A percentile compares a stretch with the other conserved stretches of the same genome.
Evolutionary conservation across 2,888 invertebrate species (phyloP).

Genomic region (Apotomis capreana): DNA sequence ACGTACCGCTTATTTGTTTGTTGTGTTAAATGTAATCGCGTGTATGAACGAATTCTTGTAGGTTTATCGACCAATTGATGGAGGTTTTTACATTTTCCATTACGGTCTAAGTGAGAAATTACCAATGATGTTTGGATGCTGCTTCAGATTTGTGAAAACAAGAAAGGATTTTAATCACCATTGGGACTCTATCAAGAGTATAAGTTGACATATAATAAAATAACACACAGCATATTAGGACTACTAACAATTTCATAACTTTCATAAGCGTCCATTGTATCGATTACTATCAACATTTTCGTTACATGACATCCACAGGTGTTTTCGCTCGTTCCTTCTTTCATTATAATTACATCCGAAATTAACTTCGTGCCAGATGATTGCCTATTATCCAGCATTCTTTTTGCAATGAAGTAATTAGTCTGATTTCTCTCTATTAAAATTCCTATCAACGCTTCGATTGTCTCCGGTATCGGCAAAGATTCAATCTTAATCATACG

Average conservation of each 20-base stretch:
- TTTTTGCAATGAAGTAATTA: constrained; percentile 37
- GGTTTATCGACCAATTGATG: constrained; percentile 57
- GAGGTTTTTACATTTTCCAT: background rate
- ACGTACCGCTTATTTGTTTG: constrained; percentile 39
- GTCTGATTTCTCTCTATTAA: constrained; percentile 50
- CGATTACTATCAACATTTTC: too few species aligned
- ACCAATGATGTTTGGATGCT: background rate
- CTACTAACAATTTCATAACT: too few species aligned
- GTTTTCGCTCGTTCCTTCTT: background rate
- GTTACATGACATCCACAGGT: constrained; percentile 4
- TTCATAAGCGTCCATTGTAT: too few species aligned
- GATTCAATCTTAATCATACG: constrained; percentile 29
- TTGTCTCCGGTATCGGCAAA: constrained; percentile 46
- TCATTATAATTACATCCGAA: constrained; percentile 16
- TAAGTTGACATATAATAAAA: background rate
- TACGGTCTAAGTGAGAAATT: background rate
- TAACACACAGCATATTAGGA: too few species aligned
- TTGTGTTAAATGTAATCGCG: constrained; percentile 51
- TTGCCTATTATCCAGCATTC: constrained; percentile 4
- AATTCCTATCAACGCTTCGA: constrained; percentile 58
- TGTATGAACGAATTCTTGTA: constrained; percentile 60
- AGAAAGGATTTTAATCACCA: background rate
- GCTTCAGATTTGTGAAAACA: background rate
- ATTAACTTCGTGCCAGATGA: background rate
- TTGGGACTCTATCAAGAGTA: background rate